Conservation (phyloP, 2,888 invertebrate species). For the Drosophila austrosaltans region DNA sequence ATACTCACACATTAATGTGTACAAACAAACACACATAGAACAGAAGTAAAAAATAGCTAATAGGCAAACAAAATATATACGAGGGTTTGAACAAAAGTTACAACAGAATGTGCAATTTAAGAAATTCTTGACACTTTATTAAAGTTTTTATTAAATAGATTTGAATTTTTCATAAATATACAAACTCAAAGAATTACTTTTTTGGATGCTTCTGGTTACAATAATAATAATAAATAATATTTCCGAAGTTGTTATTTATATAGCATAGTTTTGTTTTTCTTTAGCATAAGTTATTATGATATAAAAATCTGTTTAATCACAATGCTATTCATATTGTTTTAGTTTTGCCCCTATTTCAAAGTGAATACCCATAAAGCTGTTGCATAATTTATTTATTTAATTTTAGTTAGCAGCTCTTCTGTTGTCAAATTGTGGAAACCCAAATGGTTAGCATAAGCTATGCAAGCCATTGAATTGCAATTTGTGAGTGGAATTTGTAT, state of each 20-base stretch:
- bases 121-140: too few relatives aligned
- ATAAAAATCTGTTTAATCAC: neutral
- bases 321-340: neutral
- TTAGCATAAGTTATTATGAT: too few relatives aligned
- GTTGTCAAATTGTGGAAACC: constrained; percentile 62
- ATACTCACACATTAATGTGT: constrained; percentile 9
- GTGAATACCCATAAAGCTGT: neutral
- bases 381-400: constrained; percentile 69
- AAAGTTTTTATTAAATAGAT: too few relatives aligned
- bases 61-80: neutral
- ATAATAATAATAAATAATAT: too few relatives aligned
- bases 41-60: neutral
- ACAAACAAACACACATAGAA: constrained; percentile 25
- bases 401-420: constrained; percentile 49
- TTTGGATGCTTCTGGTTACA: too few relatives aligned
- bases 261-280: too few relatives aligned
- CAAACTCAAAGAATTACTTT: too few relatives aligned
- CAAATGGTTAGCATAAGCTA: constrained; percentile 67
- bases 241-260: too few relatives aligned
- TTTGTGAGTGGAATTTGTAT: constrained; percentile 57
- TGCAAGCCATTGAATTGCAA: constrained; percentile 67
- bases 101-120: too few relatives aligned
- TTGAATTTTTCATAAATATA: too few relatives aligned
- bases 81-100: constrained; percentile 8
- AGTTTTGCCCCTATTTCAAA: neutral